Evolutionary conservation across 2,797 vertebrate genomes (phyloP).

Genomic region (Simalia tracyae): DNA sequence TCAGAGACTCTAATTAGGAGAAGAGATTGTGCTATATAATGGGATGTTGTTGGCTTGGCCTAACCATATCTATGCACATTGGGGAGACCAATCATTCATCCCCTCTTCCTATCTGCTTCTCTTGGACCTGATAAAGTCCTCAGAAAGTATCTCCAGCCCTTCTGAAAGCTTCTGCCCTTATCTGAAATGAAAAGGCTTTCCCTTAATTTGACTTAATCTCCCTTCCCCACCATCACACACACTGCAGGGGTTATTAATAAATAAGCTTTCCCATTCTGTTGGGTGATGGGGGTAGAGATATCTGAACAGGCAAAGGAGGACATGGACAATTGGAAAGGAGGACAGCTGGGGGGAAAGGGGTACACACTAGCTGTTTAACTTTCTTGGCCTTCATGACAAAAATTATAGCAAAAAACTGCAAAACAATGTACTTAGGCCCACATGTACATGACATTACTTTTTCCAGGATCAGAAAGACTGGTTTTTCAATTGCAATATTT

Average conservation of each 20-base stretch:
- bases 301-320: neutral
- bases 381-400: too few species aligned
- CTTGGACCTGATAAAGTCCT: neutral
- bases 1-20: constrained; percentile 17
- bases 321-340: too few species aligned
- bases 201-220: neutral
- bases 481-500: too few species aligned
- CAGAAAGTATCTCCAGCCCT: constrained; percentile 24
- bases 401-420: too few species aligned
- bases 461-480: too few species aligned
- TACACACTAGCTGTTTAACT: too few species aligned
- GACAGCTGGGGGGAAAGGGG: too few species aligned
- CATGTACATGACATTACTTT: too few species aligned
- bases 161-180: neutral
- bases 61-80: constrained; percentile 12
- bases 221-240: neutral
- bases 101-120: constrained; percentile 9
- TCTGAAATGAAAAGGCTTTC: constrained; percentile 6
- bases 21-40: constrained; percentile 6
- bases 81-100: constrained; percentile 9
- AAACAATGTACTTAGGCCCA: too few species aligned
- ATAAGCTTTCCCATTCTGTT: neutral
- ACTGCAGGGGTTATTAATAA: neutral
- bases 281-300: neutral
- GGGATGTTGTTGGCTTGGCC: constrained; percentile 22